Conservation (phyloP, 2,888 invertebrate species). For the Yponomeuta cagnagella region DNA sequence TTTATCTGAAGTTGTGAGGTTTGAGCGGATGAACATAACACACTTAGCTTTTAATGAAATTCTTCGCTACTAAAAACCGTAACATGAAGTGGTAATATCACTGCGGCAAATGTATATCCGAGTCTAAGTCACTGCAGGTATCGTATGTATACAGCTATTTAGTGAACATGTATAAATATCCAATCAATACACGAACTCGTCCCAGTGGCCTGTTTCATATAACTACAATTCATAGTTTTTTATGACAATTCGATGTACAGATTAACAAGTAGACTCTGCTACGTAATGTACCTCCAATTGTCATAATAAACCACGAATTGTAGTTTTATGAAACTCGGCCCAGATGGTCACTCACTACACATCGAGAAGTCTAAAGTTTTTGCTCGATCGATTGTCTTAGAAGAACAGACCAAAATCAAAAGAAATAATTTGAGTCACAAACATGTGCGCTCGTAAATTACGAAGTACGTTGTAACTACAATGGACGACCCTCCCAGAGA, state of each 20-base stretch:
- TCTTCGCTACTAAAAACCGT: too few species aligned
- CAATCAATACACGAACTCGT: too few species aligned
- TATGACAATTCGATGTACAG: too few species aligned
- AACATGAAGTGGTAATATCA: too few species aligned
- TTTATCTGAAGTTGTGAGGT: neutral
- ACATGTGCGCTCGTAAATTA: constrained; percentile 7
- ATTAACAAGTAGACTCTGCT: too few species aligned
- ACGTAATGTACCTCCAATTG: too few species aligned
- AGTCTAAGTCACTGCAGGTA: neutral
- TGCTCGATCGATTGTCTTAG: neutral
- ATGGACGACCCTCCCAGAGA: neutral
- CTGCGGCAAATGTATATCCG: neutral
- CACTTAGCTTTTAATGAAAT: neutral
- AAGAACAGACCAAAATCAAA: neutral
- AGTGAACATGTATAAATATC: too few species aligned
- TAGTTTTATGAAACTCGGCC: too few species aligned
- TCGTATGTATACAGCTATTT: neutral
- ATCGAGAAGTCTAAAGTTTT: neutral
- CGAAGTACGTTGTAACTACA: neutral
- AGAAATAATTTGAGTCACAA: neutral
- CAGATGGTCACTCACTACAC: too few species aligned
- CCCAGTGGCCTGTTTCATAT: too few species aligned
- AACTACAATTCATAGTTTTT: too few species aligned
- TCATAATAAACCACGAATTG: too few species aligned
- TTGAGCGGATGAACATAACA: neutral